Evolutionary conservation across 92 coral and sea anemone species (phyloP).

Genomic region (Micromussa lordhowensis): DNA sequence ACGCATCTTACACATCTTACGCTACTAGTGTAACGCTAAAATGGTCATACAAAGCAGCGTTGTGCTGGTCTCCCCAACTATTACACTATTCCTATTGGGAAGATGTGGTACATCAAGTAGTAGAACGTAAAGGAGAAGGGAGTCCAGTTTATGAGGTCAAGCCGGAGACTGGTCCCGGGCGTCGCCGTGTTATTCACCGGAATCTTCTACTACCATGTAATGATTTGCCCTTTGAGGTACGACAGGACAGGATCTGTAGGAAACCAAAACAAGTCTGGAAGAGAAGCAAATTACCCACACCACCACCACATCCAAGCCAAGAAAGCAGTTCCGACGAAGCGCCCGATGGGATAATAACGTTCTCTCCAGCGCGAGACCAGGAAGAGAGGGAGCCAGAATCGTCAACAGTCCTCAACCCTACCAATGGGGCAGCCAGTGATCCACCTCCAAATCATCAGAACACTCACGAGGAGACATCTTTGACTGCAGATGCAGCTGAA

Average conservation of each 20-base stretch:
- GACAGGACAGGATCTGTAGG: background rate
- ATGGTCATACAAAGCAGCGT: no score
- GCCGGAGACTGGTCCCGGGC: conserved; percentile 1
- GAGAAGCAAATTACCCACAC: background rate
- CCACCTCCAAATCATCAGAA: no score
- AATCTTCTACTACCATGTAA: background rate
- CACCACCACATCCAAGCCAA: background rate
- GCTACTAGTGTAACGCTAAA: no score
- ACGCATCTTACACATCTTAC: no score
- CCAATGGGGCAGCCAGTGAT: no score
- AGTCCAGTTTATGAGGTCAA: conserved; percentile 4
- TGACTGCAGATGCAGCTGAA: no score
- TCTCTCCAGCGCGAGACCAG: background rate
- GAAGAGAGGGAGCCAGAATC: background rate
- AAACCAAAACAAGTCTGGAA: no score
- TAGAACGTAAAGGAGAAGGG: background rate
- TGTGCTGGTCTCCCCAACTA: no score
- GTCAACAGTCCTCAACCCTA: background rate
- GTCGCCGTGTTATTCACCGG: conserved; percentile 11
- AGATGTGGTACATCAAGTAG: background rate
- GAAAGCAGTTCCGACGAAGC: conserved; percentile 5
- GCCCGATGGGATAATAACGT: background rate
- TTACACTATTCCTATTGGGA: background rate
- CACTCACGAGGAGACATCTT: no score
- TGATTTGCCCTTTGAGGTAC: background rate